Base-by-base conservation (phyloP, 2,888 invertebrate genomes). In the Cosmopolites sordidus region DNA sequence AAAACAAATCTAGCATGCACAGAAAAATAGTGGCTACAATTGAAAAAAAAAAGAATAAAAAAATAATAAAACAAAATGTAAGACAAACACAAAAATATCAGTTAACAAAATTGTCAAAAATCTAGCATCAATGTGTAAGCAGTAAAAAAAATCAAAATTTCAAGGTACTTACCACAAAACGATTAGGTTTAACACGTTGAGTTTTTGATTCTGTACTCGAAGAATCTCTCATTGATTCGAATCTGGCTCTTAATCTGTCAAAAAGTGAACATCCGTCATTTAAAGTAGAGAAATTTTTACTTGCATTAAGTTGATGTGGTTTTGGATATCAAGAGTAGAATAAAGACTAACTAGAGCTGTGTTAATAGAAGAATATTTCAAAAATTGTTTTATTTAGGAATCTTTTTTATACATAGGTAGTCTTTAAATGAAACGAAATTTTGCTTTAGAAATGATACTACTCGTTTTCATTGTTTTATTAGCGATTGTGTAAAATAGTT, bases 131-230 rank as follows among this genome's bases (percentile, higher is more conserved):
- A 33, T 12, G 12, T 33, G 3, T 6, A 9, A 33, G 33, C 33
- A 11, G 11, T 33, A 33, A 46, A 39, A 15, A 33, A 46, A 47
- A 51, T 29, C 27, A 47, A 15, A 30, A 18, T 12, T 39, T 8
- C 16, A 22, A 18, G 16, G 15, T 16, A 83, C 91, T 87, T 75
- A 92, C 92, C 83, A 93, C 91, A 81, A 93, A 93, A 79, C 93
- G 79, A 73, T 92, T 91, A 64, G 93, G 91, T 82, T 87, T 88
- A 56, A 83, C 79, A 58, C 81, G 77, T 16, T 80, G 77, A 44
- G 78, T 76, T 52, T 75, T 73, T 60, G 77, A 71, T 43, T 78
- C 77, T 1, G 69, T 73, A 44, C 15, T 49, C 11, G 33, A 53
- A 11, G 73, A 71, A 48, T 80, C 80, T 56, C 86, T 85, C 78